Conservation (phyloP, 2,797 vertebrate genomes). For the Phrynocephalus vlangalii region DNA sequence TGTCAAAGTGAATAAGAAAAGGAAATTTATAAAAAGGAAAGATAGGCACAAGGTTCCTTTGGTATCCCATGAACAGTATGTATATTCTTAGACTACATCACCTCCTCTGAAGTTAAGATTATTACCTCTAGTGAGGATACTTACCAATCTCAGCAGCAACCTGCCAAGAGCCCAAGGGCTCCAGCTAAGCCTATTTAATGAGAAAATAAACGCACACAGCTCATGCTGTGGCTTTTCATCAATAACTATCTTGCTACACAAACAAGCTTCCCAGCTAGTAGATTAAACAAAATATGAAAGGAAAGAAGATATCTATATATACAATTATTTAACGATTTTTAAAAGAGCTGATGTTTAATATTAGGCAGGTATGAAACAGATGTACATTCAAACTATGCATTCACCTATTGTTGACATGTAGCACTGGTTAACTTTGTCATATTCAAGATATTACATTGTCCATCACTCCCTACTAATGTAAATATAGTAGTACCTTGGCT, state of each 20-base stretch:
- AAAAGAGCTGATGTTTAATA: neutral
- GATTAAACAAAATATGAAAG: too few relatives aligned
- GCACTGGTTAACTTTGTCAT: neutral
- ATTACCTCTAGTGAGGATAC: neutral
- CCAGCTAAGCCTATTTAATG: accelerated
- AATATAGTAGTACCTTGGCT: too few relatives aligned
- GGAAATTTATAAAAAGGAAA: too few relatives aligned
- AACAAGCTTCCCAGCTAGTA: neutral
- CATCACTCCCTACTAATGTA: neutral
- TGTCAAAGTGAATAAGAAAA: too few relatives aligned
- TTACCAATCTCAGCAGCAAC: neutral
- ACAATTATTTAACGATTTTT: neutral
- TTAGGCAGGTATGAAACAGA: neutral
- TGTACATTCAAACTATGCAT: neutral
- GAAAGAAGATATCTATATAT: neutral
- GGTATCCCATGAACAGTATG: neutral
- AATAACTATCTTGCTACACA: neutral
- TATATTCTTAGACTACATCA: neutral
- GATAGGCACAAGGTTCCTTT: neutral
- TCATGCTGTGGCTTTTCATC: neutral
- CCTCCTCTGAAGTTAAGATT: neutral
- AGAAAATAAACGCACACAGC: neutral
- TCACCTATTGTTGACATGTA: neutral
- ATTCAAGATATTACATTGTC: neutral
- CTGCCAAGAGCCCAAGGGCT: neutral